Evolutionary conservation across 2,888 invertebrate genomes (phyloP).

Genomic region (Scaptomyza polygonia): DNA sequence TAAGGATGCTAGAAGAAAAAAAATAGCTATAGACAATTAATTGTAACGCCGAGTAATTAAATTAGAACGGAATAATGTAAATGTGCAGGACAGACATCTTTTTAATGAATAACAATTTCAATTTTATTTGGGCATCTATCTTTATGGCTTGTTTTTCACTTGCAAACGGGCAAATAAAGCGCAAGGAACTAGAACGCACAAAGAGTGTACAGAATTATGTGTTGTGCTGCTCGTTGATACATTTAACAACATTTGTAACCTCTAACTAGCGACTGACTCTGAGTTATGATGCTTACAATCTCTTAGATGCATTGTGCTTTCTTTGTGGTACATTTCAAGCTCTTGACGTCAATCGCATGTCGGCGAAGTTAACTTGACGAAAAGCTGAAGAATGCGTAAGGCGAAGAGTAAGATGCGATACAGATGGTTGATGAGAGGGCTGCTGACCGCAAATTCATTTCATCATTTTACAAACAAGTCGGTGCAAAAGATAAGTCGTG

Average conservation of each 20-base stretch:
- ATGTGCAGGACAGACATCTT: not conserved
- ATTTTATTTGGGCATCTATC: not conserved
- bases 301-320: constrained; percentile 38
- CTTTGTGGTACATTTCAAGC: not conserved
- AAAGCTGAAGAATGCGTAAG: constrained; percentile 25
- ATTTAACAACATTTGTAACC: constrained; percentile 49
- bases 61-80: not conserved
- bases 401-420: constrained; percentile 16
- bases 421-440: constrained; percentile 27
- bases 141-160: not conserved
- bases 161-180: not conserved
- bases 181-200: not conserved
- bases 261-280: constrained; percentile 47
- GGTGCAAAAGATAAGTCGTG: constrained; percentile 73
- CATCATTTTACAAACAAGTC: constrained; percentile 76
- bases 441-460: constrained; percentile 80
- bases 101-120: not conserved
- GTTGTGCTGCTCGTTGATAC: constrained; percentile 24
- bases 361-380: constrained; percentile 44
- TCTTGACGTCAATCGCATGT: constrained; percentile 28
- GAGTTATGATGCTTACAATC: constrained; percentile 44
- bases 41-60: not conserved
- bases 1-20: constrained; percentile 2
- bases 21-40: not conserved
- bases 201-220: not conserved